These are phyloP conservation scores for Micromussa lordhowensis DNA, from an alignment of 92 coral and sea anemone species.

Conservation along the genomic window DNA sequence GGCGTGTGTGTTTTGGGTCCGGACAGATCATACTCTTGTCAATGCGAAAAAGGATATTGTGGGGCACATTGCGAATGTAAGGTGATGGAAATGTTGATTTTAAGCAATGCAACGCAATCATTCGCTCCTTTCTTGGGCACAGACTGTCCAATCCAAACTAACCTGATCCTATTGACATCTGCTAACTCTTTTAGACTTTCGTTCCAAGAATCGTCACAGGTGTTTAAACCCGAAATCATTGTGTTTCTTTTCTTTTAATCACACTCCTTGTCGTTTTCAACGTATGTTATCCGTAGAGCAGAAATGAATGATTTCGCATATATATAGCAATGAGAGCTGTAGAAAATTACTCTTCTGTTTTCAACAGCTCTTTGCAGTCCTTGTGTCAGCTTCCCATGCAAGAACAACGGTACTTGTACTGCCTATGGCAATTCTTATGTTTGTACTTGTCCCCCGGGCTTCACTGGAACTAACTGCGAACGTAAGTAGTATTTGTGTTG, in stretches of 20 bases:
- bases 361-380: slow-evolving; percentile 43
- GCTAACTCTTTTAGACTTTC: too few species aligned
- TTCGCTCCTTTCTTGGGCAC: too few species aligned
- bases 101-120: too few species aligned
- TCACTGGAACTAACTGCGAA: slow-evolving; percentile 84
- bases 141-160: too few species aligned
- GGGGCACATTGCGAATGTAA: slow-evolving; percentile 86
- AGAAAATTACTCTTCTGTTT: background rate
- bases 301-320: too few species aligned
- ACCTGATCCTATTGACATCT: too few species aligned
- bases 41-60: slow-evolving; percentile 75
- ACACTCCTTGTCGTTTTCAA: too few species aligned
- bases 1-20: slow-evolving; percentile 80
- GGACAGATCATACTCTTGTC: slow-evolving; percentile 79
- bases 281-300: too few species aligned
- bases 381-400: slow-evolving; percentile 67
- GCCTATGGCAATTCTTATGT: slow-evolving; percentile 37
- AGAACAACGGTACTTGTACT: slow-evolving; percentile 63
- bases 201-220: too few species aligned
- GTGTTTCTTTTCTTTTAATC: too few species aligned
- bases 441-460: slow-evolving; percentile 81
- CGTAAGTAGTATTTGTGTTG: slow-evolving; percentile 47
- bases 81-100: background rate
- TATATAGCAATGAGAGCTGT: too few species aligned
- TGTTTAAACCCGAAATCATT: too few species aligned